These are phyloP conservation scores for Pyrocoelia pectoralis DNA, from an alignment of 2,888 invertebrate species.

Conservation along the genomic window DNA sequence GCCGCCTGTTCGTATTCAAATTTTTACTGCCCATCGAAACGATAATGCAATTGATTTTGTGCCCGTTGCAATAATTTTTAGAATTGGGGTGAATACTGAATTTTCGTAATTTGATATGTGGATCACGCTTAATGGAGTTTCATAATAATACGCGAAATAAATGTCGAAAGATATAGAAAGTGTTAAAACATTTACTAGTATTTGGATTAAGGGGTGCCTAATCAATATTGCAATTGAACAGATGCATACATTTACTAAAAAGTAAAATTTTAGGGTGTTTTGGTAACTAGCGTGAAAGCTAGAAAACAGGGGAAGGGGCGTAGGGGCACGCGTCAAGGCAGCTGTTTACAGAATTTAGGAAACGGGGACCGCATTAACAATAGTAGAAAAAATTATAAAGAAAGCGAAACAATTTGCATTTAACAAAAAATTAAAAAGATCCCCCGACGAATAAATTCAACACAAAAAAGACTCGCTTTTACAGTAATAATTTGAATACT, in stretches of 20 bases:
- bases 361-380: slow-evolving; percentile 54
- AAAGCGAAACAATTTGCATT: slow-evolving; percentile 56
- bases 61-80: slow-evolving; percentile 43
- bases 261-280: slow-evolving; percentile 50
- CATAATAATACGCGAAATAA: slow-evolving; percentile 15
- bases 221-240: slow-evolving; percentile 44
- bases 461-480: slow-evolving; percentile 7
- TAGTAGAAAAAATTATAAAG: slow-evolving; percentile 52
- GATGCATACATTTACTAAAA: slow-evolving; percentile 55
- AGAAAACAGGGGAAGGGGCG: slow-evolving; percentile 34
- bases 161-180: slow-evolving; percentile 8
- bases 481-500: slow-evolving; percentile 47
- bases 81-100: slow-evolving; percentile 43
- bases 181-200: slow-evolving; percentile 16
- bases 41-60: slow-evolving; percentile 47
- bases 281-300: slow-evolving; percentile 40
- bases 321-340: slow-evolving; percentile 50
- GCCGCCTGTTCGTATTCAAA: slow-evolving; percentile 55
- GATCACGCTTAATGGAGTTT: slow-evolving; percentile 20
- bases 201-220: slow-evolving; percentile 19
- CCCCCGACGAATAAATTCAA: neutral
- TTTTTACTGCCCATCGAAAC: slow-evolving; percentile 45
- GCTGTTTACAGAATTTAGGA: slow-evolving; percentile 60
- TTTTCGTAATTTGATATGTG: slow-evolving; percentile 39
- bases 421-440: neutral